These are phyloP conservation scores for Perca flavescens DNA, from an alignment of 2,113 vertebrate genomes.

Conservation along the genomic window DNA sequence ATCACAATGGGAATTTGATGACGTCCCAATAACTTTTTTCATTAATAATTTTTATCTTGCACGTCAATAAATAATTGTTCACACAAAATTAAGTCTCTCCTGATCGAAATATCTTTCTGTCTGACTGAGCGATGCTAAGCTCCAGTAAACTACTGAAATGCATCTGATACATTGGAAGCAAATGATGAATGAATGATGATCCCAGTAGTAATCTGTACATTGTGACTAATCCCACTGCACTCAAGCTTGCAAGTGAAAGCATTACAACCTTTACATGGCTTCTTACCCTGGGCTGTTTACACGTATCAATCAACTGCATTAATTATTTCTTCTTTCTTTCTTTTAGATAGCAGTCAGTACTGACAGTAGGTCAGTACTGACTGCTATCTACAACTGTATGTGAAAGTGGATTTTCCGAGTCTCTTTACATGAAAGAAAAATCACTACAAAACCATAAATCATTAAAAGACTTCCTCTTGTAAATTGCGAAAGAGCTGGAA, in stretches of 20 bases:
- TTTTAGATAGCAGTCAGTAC: neutral
- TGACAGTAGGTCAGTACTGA: neutral
- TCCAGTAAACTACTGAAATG: too few relatives aligned
- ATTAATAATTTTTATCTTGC: too few relatives aligned
- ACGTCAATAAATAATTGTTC: too few relatives aligned
- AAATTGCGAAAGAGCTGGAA: constrained; percentile 12
- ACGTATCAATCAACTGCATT: neutral
- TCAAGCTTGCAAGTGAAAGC: constrained; percentile 1
- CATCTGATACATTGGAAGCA: neutral
- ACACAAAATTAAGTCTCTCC: too few relatives aligned
- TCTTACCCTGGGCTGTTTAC: neutral
- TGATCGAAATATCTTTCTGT: neutral
- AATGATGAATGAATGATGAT: too few relatives aligned
- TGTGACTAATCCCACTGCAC: neutral
- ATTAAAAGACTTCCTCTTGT: constrained; percentile 31
- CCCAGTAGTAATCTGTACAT: neutral
- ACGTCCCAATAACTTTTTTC: too few relatives aligned
- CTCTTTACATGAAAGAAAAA: constrained; percentile 19
- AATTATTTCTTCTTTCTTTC: neutral
- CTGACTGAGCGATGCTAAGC: neutral
- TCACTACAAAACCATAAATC: constrained; percentile 40
- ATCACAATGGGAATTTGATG: too few relatives aligned
- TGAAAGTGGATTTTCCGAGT: neutral
- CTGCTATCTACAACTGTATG: constrained; percentile 10
- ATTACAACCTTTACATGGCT: neutral